These are phyloP conservation scores for Theonella swinhoei DNA, from an alignment of 37 sponge, comb jelly and placozoan genomes.

Conservation along the genomic window DNA sequence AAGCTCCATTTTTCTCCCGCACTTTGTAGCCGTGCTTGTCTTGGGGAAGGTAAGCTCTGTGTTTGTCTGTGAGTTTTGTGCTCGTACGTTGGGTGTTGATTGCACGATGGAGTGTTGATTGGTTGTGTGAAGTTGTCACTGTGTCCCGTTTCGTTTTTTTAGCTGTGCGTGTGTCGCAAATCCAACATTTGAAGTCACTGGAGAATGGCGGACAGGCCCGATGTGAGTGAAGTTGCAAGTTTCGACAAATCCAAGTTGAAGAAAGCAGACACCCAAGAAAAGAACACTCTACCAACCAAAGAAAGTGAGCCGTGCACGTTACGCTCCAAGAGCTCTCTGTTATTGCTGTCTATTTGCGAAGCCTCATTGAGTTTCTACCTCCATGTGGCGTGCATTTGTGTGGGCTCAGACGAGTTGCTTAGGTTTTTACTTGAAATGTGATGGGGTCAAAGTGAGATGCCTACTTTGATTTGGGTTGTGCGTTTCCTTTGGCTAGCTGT, in stretches of 20 bases:
- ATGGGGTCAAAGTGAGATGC: too few species aligned
- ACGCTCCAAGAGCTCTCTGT: too few species aligned
- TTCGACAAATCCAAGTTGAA: conserved; percentile 84
- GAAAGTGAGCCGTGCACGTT: conserved; percentile 71
- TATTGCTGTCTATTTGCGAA: neutral
- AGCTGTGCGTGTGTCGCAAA: too few species aligned
- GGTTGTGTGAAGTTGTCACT: neutral
- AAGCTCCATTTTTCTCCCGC: neutral
- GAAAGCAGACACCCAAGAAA: conserved; percentile 64
- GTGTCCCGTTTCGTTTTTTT: neutral
- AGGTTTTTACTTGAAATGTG: too few species aligned
- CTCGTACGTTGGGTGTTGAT: neutral
- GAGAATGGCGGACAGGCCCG: conserved; percentile 76
- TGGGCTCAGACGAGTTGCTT: too few species aligned
- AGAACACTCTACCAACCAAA: conserved; percentile 86
- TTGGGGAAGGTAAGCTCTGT: neutral
- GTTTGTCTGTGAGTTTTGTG: neutral
- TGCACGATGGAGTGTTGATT: neutral
- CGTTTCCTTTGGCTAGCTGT: too few species aligned
- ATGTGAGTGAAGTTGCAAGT: conserved; percentile 56
- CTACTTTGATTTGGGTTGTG: too few species aligned
- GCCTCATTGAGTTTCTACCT: too few species aligned
- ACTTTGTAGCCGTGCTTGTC: neutral
- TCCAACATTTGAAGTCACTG: too few species aligned
- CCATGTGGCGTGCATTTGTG: too few species aligned